phyloP scores from a whole-genome alignment of 2,113 vertebrate genomes.

The Percina caprodes region DNA sequence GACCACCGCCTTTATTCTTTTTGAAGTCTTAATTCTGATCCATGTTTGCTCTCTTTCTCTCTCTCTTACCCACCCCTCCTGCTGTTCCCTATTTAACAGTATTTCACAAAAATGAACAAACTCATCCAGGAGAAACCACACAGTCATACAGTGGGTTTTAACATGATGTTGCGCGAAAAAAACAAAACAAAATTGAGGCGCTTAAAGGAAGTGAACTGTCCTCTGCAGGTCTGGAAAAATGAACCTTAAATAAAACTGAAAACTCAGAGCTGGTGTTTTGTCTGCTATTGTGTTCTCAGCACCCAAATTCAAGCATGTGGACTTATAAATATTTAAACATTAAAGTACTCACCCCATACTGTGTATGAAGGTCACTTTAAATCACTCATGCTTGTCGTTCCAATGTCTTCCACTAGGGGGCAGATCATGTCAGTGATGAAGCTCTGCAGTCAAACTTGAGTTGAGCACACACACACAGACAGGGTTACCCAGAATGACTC shows the following conservation, averaged over 20 bases:
- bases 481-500: conserved; percentile 56
- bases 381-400: conserved; percentile 11
- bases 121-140: conserved; percentile 83
- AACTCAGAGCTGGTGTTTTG: conserved; percentile 88
- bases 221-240: conserved; percentile 98
- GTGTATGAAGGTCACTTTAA: conserved; percentile 1
- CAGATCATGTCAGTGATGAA: conserved; percentile 49
- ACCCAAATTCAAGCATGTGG: conserved; percentile 7
- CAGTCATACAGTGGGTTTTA: conserved; percentile 82
- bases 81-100: conserved; percentile 90
- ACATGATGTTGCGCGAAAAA: conserved; percentile 78
- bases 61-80: conserved; percentile 70
- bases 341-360: conserved; percentile 1
- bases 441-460: conserved; percentile 69
- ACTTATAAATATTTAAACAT: conserved; percentile 17
- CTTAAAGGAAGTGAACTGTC: conserved; percentile 93
- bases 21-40: conserved; percentile 88
- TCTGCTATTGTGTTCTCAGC: conserved; percentile 59
- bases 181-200: conserved; percentile 82
- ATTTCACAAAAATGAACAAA: conserved; percentile 92
- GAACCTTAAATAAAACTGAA: conserved; percentile 99
- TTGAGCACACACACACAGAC: conserved; percentile 36
- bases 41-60: conserved; percentile 77
- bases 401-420: conserved; percentile 64
- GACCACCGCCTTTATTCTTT: conserved; percentile 66